These are phyloP conservation scores for Urocitellus parryii DNA, from an alignment of 2,113 vertebrate species.

Conservation along the genomic window DNA sequence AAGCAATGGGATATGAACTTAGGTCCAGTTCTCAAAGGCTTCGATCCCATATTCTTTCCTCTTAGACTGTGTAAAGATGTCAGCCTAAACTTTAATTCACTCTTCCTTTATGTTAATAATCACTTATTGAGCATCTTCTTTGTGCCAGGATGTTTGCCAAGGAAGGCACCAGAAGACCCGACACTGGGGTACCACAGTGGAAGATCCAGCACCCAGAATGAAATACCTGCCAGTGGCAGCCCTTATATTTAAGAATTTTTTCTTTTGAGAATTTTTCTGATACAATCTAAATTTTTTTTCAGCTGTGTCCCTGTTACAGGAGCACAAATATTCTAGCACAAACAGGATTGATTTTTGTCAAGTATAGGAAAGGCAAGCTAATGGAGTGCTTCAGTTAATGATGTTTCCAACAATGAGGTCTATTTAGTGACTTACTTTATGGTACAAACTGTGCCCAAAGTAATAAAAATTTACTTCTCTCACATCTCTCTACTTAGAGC, in stretches of 20 bases:
- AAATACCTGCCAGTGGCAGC: not conserved
- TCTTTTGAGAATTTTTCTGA: constrained; percentile 34
- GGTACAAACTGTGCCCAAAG: not conserved
- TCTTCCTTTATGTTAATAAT: constrained; percentile 19
- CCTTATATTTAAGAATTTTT: constrained; percentile 18
- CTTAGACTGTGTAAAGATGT: not conserved
- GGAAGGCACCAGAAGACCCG: not conserved
- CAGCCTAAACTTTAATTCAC: not conserved
- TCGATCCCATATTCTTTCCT: not conserved
- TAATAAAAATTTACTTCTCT: constrained; percentile 24
- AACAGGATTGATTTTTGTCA: constrained; percentile 45
- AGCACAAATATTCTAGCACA: constrained; percentile 61
- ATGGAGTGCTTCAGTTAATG: constrained; percentile 51
- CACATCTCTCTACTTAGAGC: not conserved
- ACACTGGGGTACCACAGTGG: not conserved
- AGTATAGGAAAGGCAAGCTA: constrained; percentile 12
- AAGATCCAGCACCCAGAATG: not conserved
- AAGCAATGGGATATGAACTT: not conserved
- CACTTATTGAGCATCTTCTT: not conserved
- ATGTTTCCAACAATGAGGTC: not conserved
- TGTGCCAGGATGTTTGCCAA: not conserved
- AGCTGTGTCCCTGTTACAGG: not conserved
- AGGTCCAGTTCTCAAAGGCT: not conserved
- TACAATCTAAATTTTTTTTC: not conserved
- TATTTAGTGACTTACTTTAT: constrained; percentile 36